A percentile compares a stretch with the other conserved stretches of the same genome.
These are phyloP conservation scores for Deilephila elpenor DNA, from an alignment of 2,888 invertebrate species.

Conservation along the genomic window DNA sequence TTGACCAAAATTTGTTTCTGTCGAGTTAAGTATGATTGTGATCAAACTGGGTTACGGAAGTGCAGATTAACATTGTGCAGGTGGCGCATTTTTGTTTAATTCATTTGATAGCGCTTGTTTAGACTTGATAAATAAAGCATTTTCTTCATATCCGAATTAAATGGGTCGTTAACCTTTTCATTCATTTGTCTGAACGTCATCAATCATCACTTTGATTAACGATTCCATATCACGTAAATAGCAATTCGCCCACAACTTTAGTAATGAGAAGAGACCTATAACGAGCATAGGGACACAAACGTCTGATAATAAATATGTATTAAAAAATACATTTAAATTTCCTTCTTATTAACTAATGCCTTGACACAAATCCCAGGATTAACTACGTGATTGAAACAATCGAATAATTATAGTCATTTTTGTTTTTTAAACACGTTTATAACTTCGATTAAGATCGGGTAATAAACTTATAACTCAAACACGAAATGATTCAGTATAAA, in stretches of 20 bases:
- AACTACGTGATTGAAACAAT: conserved; percentile 27
- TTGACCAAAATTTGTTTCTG: conserved; percentile 57
- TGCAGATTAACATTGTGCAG: not conserved
- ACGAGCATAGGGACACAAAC: not conserved
- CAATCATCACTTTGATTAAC: no score
- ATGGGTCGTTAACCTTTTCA: no score
- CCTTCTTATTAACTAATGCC: not conserved
- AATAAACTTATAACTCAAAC: conserved; percentile 2
- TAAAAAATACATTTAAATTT: not conserved
- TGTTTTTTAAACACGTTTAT: not conserved
- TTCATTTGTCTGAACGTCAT: no score
- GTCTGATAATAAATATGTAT: not conserved
- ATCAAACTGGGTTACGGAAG: conserved; percentile 6
- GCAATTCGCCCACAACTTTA: no score
- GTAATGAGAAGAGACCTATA: no score
- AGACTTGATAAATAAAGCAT: not conserved
- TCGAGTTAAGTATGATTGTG: conserved; percentile 32
- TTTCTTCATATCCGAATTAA: not conserved
- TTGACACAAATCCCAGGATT: not conserved
- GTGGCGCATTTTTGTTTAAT: not conserved
- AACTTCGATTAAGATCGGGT: conserved; percentile 13
- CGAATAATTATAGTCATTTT: conserved; percentile 42
- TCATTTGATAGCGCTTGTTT: not conserved
- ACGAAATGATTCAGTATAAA: conserved; percentile 8
- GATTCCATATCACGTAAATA: no score